A percentile compares a stretch with the other conserved stretches of the same genome.
Evolutionary conservation across 53 echinoderm and acorn worm species (phyloP).

Genomic region (Apostichopus leukothele): DNA sequence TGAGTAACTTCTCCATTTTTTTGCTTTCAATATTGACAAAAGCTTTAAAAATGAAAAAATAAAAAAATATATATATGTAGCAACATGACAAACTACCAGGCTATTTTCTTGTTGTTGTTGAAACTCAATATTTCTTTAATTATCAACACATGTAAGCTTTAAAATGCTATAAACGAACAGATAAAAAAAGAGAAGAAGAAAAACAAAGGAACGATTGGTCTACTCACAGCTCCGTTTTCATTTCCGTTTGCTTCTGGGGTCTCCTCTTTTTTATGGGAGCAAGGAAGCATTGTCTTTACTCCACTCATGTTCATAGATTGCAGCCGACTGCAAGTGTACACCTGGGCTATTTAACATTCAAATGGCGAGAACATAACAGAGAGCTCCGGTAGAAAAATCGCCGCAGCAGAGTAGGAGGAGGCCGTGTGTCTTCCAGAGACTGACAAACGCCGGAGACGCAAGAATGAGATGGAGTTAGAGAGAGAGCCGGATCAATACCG

Average conservation of each 20-base stretch:
- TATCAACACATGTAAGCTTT: too few species aligned
- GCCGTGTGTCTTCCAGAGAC: not conserved
- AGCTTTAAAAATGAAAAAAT: too few species aligned
- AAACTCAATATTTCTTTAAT: too few species aligned
- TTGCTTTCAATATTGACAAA: too few species aligned
- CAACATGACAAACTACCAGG: too few species aligned
- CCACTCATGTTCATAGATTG: conserved; percentile 17
- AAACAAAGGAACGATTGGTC: too few species aligned
- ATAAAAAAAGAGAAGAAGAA: too few species aligned
- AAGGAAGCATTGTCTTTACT: conserved; percentile 35
- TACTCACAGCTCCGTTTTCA: conserved; percentile 36
- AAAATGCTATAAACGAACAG: too few species aligned
- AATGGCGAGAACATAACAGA: not conserved
- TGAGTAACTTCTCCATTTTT: too few species aligned
- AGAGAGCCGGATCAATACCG: not conserved
- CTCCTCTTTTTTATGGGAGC: conserved; percentile 31
- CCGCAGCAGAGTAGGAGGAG: not conserved
- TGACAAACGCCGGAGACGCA: not conserved
- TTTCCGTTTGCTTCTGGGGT: conserved; percentile 10
- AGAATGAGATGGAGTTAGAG: not conserved
- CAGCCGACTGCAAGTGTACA: not conserved
- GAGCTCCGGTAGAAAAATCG: not conserved
- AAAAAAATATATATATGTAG: too few species aligned
- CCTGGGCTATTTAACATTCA: not conserved
- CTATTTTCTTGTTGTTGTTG: too few species aligned